Conservation (phyloP, 2,113 vertebrate species). For the Pterocles burchelli region DNA sequence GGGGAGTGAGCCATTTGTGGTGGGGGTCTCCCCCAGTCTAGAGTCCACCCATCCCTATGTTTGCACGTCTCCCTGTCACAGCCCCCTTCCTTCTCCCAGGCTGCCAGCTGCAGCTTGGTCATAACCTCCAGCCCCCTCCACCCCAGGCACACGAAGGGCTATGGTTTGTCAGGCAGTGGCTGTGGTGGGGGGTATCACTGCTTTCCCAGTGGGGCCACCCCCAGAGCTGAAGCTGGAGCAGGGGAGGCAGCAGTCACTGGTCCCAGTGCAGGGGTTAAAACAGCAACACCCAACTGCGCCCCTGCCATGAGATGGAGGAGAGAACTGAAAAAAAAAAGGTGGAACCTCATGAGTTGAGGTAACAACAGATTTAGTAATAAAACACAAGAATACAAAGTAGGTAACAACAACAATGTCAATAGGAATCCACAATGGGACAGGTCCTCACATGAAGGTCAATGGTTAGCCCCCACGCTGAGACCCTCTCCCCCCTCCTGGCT, state of each 20-base stretch:
- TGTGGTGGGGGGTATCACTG: accelerated
- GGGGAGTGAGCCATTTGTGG: not conserved
- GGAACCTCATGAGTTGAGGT: too few relatives aligned
- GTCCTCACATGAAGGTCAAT: too few relatives aligned
- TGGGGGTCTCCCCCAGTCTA: accelerated
- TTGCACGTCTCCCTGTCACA: not conserved
- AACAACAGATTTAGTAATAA: too few relatives aligned
- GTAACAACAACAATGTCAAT: too few relatives aligned
- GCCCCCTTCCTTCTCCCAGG: not conserved
- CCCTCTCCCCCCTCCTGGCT: too few relatives aligned
- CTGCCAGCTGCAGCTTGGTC: not conserved
- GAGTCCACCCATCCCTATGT: not conserved
- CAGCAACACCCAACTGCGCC: not conserved
- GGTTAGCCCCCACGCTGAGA: too few relatives aligned
- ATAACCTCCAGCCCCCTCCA: not conserved
- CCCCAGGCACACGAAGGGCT: accelerated
- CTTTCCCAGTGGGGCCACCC: accelerated
- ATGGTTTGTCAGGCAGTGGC: not conserved
- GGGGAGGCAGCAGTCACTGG: not conserved
- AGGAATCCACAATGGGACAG: too few relatives aligned
- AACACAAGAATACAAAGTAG: too few relatives aligned
- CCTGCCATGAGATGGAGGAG: too few relatives aligned
- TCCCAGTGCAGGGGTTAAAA: accelerated
- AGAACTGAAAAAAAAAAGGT: too few relatives aligned
- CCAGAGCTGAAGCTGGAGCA: not conserved